Percentiles rank a stretch among this genome's conserved stretches.
phyloP scores from a whole-genome alignment of 2,888 invertebrate genomes.

The Azorinus chamasolen region DNA sequence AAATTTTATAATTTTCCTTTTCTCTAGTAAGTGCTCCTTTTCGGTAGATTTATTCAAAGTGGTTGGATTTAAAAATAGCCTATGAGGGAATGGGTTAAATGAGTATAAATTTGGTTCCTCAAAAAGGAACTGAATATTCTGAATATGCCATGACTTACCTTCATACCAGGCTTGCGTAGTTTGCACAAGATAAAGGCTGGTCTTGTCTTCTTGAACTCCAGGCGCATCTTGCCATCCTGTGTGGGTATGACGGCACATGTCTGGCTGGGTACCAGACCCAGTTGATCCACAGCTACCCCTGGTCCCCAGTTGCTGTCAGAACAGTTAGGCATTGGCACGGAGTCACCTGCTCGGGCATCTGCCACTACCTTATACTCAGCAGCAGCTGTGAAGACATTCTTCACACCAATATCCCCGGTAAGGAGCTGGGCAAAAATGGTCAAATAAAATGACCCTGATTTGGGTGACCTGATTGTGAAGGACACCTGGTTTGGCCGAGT shows the following conservation, averaged over 20 bases:
- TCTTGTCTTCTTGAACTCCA: conserved; percentile 92
- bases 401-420: conserved; percentile 83
- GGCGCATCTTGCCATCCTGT: conserved; percentile 78
- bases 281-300: conserved; percentile 84
- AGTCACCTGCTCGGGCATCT: conserved; percentile 81
- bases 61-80: too few relatives aligned
- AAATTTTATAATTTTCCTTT: too few relatives aligned
- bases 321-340: conserved; percentile 84
- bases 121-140: too few relatives aligned
- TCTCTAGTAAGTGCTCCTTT: too few relatives aligned
- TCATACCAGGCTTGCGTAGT: conserved; percentile 83
- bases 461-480: conserved; percentile 84
- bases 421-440: conserved; percentile 86
- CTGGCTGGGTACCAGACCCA: conserved; percentile 83
- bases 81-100: too few relatives aligned
- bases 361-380: conserved; percentile 85
- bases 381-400: conserved; percentile 86
- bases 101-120: too few relatives aligned
- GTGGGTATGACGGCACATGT: conserved; percentile 76
- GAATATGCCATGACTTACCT: conserved; percentile 28
- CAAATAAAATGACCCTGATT: conserved; percentile 84
- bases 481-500: conserved; percentile 84
- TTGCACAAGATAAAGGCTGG: conserved; percentile 88
- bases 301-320: conserved; percentile 86
- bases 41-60: too few relatives aligned